Evolutionary conservation across 2,888 invertebrate genomes (phyloP).

Genomic region (Glomeris marginata): DNA sequence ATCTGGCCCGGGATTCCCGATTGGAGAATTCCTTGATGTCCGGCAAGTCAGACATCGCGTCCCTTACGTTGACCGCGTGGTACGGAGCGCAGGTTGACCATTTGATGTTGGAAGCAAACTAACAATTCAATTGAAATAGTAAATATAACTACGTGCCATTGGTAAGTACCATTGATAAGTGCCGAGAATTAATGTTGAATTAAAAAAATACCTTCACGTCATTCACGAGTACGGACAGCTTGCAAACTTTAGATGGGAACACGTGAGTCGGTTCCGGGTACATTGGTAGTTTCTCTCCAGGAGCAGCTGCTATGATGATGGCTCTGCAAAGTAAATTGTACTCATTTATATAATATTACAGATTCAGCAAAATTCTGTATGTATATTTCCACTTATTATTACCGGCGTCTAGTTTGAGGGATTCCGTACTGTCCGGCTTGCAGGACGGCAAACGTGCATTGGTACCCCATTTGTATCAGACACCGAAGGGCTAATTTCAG

Average conservation of each 20-base stretch:
- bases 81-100: conserved; percentile 56
- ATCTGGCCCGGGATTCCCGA: conserved; percentile 46
- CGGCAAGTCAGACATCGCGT: conserved; percentile 69
- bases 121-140: conserved; percentile 14
- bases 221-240: conserved; percentile 44
- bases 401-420: conserved; percentile 61
- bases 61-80: conserved; percentile 59
- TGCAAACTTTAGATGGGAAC: conserved; percentile 52
- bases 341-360: neutral
- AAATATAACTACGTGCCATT: conserved; percentile 39
- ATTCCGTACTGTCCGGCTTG: conserved; percentile 77
- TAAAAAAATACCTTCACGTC: conserved; percentile 35
- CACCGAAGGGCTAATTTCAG: conserved; percentile 61
- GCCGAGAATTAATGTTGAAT: no score
- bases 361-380: neutral
- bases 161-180: no score
- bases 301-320: conserved; percentile 66
- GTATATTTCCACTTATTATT: conserved; percentile 10
- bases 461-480: conserved; percentile 67
- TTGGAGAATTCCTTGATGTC: conserved; percentile 55
- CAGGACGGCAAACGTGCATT: conserved; percentile 69
- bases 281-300: conserved; percentile 52
- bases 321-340: conserved; percentile 31
- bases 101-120: conserved; percentile 37
- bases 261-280: conserved; percentile 68